These are phyloP conservation scores for Tetragnatha versicolor DNA, from an alignment of 1,140 invertebrate species.

Conservation along the genomic window DNA sequence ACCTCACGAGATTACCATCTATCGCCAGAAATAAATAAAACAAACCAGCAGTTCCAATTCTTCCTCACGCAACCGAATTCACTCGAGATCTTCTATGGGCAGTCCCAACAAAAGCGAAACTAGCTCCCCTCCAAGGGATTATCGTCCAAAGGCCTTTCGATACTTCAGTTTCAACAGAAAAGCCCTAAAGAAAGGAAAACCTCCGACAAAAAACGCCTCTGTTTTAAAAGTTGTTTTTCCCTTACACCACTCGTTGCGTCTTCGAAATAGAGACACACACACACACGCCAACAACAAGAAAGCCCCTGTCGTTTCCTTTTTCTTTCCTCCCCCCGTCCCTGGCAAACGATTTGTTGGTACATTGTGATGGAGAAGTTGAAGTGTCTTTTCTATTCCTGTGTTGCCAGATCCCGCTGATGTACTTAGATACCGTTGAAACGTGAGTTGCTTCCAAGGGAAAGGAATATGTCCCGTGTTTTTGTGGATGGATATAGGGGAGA, in stretches of 20 bases:
- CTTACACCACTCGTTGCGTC: neutral
- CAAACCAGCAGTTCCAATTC: no score
- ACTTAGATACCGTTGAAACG: conserved; percentile 6
- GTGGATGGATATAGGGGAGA: neutral
- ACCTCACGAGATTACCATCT: no score
- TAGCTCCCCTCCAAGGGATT: no score
- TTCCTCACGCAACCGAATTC: no score
- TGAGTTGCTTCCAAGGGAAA: neutral
- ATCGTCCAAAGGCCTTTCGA: no score
- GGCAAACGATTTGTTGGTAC: conserved; percentile 3
- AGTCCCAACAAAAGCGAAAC: no score
- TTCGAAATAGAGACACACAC: neutral
- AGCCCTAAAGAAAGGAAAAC: no score
- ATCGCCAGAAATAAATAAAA: no score
- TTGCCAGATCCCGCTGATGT: conserved; percentile 1
- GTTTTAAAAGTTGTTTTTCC: neutral
- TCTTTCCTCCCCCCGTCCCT: neutral
- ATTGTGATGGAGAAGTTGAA: conserved; percentile 22
- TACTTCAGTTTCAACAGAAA: no score
- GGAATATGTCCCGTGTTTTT: neutral
- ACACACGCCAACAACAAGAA: neutral
- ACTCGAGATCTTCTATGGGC: no score
- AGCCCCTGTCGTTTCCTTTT: neutral
- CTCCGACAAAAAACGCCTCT: no score
- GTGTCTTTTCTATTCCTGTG: neutral